Base-by-base conservation (phyloP, 2,888 invertebrate species). In the Drosophila kanekoi region DNA sequence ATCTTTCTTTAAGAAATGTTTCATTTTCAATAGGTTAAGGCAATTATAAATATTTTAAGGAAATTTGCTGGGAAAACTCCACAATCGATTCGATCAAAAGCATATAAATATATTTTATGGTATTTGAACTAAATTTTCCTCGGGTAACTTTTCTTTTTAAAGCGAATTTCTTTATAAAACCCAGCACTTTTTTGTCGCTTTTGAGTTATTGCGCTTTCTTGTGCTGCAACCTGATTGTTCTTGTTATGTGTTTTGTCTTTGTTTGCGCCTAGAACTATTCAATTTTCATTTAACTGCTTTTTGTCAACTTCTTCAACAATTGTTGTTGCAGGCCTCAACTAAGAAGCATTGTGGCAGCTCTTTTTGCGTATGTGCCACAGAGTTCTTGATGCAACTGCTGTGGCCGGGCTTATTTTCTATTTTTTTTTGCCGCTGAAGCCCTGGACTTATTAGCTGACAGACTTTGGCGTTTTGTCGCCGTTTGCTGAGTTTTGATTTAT, bases 391-490 rank as follows among this genome's bases (percentile, higher is more conserved):
- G 16, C 35, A 16, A 53, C 53, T 40, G 40, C 9, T 37, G 35
- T 33, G 3, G 13, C 52, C 40, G n/a, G 8, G 37, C 18, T 13
- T 9, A 11, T 18, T 32, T 67, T 40, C n/a, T n/a, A n/a, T n/a
- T n/a, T 20, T 14, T 6, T 23, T 23, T 8, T 28, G 8, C 8
- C 28, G 2, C 38, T 20, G 13, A 4, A 23, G 20, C n/a, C 8
- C 28, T 4, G 52, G 14, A 35, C 61, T 57, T 75, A 78, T 75
- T 62, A 68, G 54, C 74, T 59, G 74, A 52, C 58, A 59, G 53
- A 40, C 59, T 60, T 59, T 63, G 48, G 32, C 56, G 23, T 57
- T 52, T 54, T 56, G 71, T 76, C 52, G 62, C 43, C 38, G 56
- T 37, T 18, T 4, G 33, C 14, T 32, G 43, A 4, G 35, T 43